A percentile compares a stretch with the other conserved stretches of the same genome.
phyloP scores from a whole-genome alignment of 2,797 vertebrate genomes.

The Gallinago stenura region DNA sequence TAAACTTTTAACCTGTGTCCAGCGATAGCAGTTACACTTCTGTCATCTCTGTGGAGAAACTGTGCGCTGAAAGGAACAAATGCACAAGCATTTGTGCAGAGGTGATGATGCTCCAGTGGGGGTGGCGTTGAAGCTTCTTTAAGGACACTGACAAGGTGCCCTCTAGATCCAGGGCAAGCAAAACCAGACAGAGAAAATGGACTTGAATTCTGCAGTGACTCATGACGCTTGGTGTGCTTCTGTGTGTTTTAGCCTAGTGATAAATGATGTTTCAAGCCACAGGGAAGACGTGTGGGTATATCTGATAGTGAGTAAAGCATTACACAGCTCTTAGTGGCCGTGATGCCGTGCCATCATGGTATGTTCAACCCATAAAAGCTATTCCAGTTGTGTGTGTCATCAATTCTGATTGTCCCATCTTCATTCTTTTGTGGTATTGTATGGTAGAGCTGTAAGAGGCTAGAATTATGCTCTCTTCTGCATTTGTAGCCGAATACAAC shows the following conservation, averaged over 20 bases:
- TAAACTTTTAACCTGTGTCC: background rate
- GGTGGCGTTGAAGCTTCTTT: background rate
- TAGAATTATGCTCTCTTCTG: background rate
- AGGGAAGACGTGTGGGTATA: background rate
- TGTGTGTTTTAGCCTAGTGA: background rate
- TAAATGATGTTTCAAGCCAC: background rate
- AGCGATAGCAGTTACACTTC: background rate
- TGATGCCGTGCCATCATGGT: background rate
- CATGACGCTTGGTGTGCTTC: background rate
- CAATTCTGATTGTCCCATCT: background rate
- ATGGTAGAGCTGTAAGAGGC: background rate
- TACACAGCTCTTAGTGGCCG: background rate
- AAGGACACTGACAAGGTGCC: background rate
- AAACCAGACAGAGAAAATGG: background rate
- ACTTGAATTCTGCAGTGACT: background rate
- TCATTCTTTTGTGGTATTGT: background rate
- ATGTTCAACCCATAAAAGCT: background rate
- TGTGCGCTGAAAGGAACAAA: background rate
- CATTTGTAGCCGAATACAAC: background rate
- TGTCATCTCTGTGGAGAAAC: background rate
- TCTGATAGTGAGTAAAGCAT: slow-evolving; percentile 17
- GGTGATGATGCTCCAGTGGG: fast-evolving
- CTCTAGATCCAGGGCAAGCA: background rate
- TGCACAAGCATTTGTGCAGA: background rate
- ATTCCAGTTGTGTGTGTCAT: slow-evolving; percentile 20